These are phyloP conservation scores for Coturnix japonica DNA, from an alignment of 2,113 vertebrate genomes.

Conservation along the genomic window DNA sequence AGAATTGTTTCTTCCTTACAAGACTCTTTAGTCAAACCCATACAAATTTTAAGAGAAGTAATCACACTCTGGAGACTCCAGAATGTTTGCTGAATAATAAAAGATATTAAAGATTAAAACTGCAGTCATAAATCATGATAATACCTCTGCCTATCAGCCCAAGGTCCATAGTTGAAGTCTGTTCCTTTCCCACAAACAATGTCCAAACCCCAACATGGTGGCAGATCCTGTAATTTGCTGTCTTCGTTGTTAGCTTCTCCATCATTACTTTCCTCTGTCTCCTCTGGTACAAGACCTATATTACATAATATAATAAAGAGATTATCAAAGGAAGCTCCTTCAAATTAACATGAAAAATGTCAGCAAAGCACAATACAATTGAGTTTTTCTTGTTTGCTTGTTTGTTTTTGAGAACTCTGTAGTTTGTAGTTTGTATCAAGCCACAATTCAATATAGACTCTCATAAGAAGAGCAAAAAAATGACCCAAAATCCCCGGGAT, in stretches of 20 bases:
- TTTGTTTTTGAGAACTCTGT: not conserved
- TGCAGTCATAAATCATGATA: not conserved
- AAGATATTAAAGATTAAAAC: not conserved
- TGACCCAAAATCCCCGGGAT: not conserved
- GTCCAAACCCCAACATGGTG: slow-evolving; percentile 96
- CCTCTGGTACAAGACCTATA: slow-evolving; percentile 92
- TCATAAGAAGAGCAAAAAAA: not conserved
- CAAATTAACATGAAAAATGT: slow-evolving; percentile 9
- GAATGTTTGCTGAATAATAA: not conserved
- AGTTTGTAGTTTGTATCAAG: not conserved
- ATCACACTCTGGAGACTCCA: not conserved
- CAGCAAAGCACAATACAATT: not conserved
- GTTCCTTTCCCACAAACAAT: slow-evolving; percentile 99
- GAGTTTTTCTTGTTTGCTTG: not conserved
- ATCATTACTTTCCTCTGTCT: slow-evolving; percentile 86
- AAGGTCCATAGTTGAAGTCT: slow-evolving; percentile 98
- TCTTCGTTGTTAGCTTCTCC: slow-evolving; percentile 86
- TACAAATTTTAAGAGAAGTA: not conserved
- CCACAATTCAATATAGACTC: not conserved
- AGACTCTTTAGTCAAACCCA: not conserved
- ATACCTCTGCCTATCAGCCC: slow-evolving; percentile 97
- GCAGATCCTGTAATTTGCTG: slow-evolving; percentile 93
- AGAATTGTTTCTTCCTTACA: not conserved
- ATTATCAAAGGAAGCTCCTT: slow-evolving; percentile 27
- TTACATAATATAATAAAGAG: slow-evolving; percentile 21